phyloP scores from a whole-genome alignment of 2,113 vertebrate species.

The Chionodraco myersi region DNA sequence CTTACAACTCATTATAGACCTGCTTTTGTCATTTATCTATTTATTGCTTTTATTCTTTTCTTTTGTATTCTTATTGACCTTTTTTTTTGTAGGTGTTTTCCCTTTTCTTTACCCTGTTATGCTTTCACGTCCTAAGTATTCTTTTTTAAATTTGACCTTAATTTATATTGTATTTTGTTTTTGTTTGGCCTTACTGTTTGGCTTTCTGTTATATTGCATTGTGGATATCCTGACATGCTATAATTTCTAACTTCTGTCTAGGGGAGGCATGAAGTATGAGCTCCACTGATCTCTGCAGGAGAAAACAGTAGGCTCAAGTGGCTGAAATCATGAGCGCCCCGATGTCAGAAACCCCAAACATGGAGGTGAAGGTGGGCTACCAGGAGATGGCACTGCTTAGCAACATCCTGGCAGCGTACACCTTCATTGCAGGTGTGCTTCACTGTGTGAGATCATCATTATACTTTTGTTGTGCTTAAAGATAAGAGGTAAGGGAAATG shows the following conservation, averaged over 20 bases:
- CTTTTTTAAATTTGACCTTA: too few relatives aligned
- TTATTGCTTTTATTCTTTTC: too few relatives aligned
- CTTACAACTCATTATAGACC: too few relatives aligned
- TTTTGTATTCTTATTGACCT: too few relatives aligned
- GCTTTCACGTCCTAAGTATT: too few relatives aligned
- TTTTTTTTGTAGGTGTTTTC: too few relatives aligned
- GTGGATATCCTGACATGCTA: background rate
- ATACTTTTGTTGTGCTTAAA: background rate
- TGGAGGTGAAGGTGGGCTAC: conserved; percentile 82
- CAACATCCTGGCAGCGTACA: conserved; percentile 91
- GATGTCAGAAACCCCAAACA: conserved; percentile 66
- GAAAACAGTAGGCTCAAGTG: conserved; percentile 7
- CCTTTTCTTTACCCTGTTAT: too few relatives aligned
- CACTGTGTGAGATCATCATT: background rate
- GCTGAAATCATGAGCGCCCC: conserved; percentile 76
- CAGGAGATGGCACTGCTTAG: conserved; percentile 92
- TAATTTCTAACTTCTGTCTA: background rate
- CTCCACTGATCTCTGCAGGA: conserved; percentile 22
- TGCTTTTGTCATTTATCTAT: too few relatives aligned
- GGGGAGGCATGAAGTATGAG: conserved; percentile 10
- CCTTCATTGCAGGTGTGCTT: conserved; percentile 89
- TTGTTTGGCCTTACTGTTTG: too few relatives aligned
- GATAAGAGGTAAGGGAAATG: background rate
- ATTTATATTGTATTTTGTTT: too few relatives aligned
- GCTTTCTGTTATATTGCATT: too few relatives aligned